A percentile compares a stretch with the other conserved stretches of the same genome.
These are phyloP conservation scores for Clinocottus analis DNA, from an alignment of 2,113 vertebrate genomes.

Conservation along the genomic window DNA sequence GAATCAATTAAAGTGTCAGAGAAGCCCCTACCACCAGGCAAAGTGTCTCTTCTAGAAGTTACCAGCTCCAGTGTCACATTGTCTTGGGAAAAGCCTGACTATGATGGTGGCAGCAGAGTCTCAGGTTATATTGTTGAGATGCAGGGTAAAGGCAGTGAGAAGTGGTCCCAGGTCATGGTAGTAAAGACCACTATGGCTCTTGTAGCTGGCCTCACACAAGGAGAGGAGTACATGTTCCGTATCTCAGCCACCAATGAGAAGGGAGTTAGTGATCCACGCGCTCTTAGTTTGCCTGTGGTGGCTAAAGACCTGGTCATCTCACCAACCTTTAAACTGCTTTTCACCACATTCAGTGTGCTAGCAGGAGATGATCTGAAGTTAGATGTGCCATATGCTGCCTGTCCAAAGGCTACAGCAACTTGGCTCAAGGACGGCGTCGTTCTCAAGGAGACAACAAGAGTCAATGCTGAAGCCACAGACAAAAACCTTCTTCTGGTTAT, in stretches of 20 bases:
- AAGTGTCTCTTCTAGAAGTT: conserved; percentile 92
- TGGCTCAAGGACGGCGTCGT: conserved; percentile 91
- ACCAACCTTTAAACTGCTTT: conserved; percentile 92
- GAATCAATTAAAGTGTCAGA: conserved; percentile 96
- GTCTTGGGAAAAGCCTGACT: conserved; percentile 97
- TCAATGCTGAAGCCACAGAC: conserved; percentile 91
- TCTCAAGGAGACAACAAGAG: conserved; percentile 95
- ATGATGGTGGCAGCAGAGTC: conserved; percentile 97
- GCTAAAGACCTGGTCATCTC: conserved; percentile 95
- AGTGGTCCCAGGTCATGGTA: conserved; percentile 93
- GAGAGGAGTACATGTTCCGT: conserved; percentile 97
- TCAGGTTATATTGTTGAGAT: conserved; percentile 96
- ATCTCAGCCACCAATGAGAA: conserved; percentile 96
- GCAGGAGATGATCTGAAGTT: conserved; percentile 97
- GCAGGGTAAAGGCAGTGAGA: conserved; percentile 96
- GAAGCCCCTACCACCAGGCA: conserved; percentile 95
- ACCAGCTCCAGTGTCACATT: conserved; percentile 92
- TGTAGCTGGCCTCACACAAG: conserved; percentile 91
- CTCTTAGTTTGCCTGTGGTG: conserved; percentile 91
- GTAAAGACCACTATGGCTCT: conserved; percentile 92
- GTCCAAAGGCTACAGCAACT: conserved; percentile 87
- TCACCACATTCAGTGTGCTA: conserved; percentile 92
- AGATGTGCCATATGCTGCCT: conserved; percentile 93
- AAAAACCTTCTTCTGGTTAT: conserved; percentile 89
- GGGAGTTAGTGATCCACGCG: conserved; percentile 94